These are phyloP conservation scores for Hoplostethus atlanticus DNA, from an alignment of 2,797 vertebrate species.

Conservation along the genomic window DNA sequence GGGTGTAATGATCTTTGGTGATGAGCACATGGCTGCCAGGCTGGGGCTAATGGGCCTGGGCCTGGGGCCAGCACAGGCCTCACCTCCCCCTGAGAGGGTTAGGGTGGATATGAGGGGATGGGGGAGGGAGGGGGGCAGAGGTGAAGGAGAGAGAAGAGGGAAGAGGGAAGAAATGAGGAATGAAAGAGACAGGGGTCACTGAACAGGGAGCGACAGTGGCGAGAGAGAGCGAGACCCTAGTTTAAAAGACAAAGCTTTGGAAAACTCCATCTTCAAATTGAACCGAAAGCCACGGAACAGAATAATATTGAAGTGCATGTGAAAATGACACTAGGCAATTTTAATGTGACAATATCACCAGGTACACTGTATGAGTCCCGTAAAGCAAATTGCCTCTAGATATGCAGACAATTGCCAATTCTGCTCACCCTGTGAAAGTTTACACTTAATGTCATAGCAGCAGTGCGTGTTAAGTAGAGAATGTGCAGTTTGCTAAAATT, in stretches of 20 bases:
- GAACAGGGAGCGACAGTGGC: constrained; percentile 34
- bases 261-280: constrained; percentile 16
- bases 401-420: constrained; percentile 25
- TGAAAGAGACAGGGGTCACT: constrained; percentile 48
- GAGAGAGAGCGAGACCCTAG: constrained; percentile 3
- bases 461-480: constrained; percentile 25
- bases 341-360: constrained; percentile 16
- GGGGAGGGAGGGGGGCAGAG: constrained; percentile 49
- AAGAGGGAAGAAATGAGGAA: constrained; percentile 29
- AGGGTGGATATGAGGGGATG: constrained; percentile 52
- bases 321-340: constrained; percentile 11
- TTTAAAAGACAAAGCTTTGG: neutral
- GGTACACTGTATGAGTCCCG: constrained; percentile 4
- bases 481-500: constrained; percentile 30
- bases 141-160: constrained; percentile 64
- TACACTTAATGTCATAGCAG: constrained; percentile 38
- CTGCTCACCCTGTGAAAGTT: constrained; percentile 16
- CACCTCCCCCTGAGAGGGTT: constrained; percentile 66
- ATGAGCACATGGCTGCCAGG: constrained; percentile 82
- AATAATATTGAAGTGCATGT: neutral
- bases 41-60: constrained; percentile 80
- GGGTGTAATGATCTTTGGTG: constrained; percentile 81
- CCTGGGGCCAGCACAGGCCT: constrained; percentile 66
- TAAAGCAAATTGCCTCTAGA: constrained; percentile 32
- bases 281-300: neutral